phyloP scores from a whole-genome alignment of 2,888 invertebrate species.

The Drosophila cognata region DNA sequence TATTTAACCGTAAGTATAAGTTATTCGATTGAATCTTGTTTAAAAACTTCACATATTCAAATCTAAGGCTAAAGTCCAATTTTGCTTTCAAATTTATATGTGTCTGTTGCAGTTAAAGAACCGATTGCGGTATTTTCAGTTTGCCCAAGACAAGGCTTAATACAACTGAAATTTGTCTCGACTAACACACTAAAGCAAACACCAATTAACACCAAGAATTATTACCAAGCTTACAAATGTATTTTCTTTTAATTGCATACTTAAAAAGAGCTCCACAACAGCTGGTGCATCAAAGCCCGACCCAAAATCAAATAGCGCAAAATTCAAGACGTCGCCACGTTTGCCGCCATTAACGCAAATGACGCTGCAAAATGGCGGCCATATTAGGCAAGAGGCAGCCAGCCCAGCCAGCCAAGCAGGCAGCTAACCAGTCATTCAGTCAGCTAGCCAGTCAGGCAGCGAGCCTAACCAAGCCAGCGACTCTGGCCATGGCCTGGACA shows the following conservation, averaged over 20 bases:
- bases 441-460: slow-evolving; percentile 38
- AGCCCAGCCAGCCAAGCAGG: slow-evolving; percentile 41
- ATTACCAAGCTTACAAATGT: slow-evolving; percentile 17
- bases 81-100: background rate
- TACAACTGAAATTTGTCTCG: background rate
- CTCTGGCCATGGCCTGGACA: slow-evolving; percentile 63
- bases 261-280: slow-evolving; percentile 16
- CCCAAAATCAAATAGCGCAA: slow-evolving; percentile 42
- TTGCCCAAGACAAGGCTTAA: too few species aligned
- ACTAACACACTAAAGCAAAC: background rate
- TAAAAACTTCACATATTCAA: background rate
- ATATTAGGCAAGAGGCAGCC: slow-evolving; percentile 69
- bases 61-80: too few species aligned
- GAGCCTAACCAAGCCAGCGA: slow-evolving; percentile 46
- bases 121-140: background rate
- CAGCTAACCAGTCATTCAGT: slow-evolving; percentile 33
- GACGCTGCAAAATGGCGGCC: slow-evolving; percentile 78
- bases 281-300: slow-evolving; percentile 15
- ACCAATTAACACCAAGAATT: background rate
- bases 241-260: slow-evolving; percentile 63
- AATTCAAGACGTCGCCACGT: slow-evolving; percentile 39
- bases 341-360: slow-evolving; percentile 78
- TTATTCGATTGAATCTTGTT: background rate
- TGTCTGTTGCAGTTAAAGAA: background rate
- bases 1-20: background rate